Percentiles rank a stretch among this genome's conserved stretches.
These are phyloP conservation scores for Rhea americana DNA, from an alignment of 2,113 vertebrate species.

Conservation along the genomic window DNA sequence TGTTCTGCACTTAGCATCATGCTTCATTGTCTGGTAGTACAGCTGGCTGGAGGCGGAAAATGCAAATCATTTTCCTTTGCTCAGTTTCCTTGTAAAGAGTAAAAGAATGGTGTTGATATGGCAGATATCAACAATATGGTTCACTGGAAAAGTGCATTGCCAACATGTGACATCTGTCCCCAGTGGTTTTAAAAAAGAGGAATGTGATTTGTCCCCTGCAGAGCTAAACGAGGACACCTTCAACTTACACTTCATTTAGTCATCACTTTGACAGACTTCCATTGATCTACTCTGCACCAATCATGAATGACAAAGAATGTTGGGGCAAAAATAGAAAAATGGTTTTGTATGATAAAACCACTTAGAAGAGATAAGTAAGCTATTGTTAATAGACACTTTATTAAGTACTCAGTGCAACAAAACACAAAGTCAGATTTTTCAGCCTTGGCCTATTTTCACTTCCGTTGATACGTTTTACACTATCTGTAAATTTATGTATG, in stretches of 20 bases:
- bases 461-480: not conserved
- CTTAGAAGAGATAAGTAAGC: not conserved
- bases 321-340: not conserved
- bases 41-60: constrained; percentile 34
- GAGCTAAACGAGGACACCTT: constrained; percentile 35
- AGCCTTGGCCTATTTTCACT: not conserved
- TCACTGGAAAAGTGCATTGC: not conserved
- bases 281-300: not conserved
- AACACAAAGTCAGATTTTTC: not conserved
- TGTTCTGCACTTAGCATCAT: constrained; percentile 23
- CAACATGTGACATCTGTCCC: not conserved
- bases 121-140: too few relatives aligned
- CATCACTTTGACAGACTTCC: not conserved
- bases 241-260: not conserved
- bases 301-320: not conserved
- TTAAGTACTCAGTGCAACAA: not conserved
- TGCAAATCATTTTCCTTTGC: constrained; percentile 55
- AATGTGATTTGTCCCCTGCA: constrained; percentile 23
- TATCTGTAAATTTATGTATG: not conserved
- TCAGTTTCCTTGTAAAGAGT: constrained; percentile 58
- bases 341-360: not conserved
- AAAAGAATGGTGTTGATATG: constrained; percentile 10
- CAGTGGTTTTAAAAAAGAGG: not conserved
- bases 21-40: constrained; percentile 40
- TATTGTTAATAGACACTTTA: not conserved